Percentiles rank a stretch among this genome's conserved stretches.
phyloP scores from a whole-genome alignment of 2,797 vertebrate genomes.

The Cirrhinus mrigala region DNA sequence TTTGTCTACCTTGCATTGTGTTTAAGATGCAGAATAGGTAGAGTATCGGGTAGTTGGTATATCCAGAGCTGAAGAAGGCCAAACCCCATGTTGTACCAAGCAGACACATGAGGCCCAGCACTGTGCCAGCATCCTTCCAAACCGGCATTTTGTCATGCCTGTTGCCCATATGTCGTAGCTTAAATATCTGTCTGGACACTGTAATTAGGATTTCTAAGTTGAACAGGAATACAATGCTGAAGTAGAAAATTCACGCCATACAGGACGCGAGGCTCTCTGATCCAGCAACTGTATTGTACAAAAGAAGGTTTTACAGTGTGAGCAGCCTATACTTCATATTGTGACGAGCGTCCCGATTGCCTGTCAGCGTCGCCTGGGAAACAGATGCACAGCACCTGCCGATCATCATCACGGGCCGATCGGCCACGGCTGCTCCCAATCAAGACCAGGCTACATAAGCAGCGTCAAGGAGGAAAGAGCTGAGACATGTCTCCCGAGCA shows the following conservation, averaged over 20 bases:
- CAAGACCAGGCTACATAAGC: too few species aligned
- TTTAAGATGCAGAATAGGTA: constrained; percentile 86
- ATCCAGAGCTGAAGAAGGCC: constrained; percentile 75
- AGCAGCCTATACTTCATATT: not conserved
- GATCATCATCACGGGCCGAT: too few species aligned
- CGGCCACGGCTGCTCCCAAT: too few species aligned
- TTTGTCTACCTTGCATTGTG: constrained; percentile 75
- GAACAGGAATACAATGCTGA: constrained; percentile 73
- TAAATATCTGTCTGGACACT: constrained; percentile 68
- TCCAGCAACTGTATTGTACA: constrained; percentile 84
- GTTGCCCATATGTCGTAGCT: constrained; percentile 46
- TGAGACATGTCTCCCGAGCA: too few species aligned
- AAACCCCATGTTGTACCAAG: constrained; percentile 83
- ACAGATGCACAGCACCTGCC: too few species aligned
- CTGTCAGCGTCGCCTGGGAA: too few species aligned
- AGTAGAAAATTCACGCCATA: constrained; percentile 75
- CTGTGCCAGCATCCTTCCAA: constrained; percentile 61
- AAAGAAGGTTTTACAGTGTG: not conserved
- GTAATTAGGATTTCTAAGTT: constrained; percentile 75
- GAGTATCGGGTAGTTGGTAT: constrained; percentile 73
- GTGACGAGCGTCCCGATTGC: too few species aligned
- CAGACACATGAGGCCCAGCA: constrained; percentile 81
- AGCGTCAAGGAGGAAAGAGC: too few species aligned
- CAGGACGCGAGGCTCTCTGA: constrained; percentile 63
- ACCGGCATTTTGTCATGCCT: not conserved